Conservation (phyloP, 2,797 vertebrate species). For the Ctenopoma kingsleyae region DNA sequence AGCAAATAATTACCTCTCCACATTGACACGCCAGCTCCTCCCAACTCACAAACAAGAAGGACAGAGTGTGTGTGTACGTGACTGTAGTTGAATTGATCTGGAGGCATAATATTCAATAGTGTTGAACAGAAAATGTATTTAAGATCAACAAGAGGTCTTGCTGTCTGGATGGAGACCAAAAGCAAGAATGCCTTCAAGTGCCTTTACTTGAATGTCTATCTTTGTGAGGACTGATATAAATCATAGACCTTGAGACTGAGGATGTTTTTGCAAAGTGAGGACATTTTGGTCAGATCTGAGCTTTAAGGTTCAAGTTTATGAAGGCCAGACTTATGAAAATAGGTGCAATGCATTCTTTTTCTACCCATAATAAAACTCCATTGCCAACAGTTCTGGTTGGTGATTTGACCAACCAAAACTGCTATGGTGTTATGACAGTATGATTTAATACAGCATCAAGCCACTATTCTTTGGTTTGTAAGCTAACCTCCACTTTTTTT, state of each 20-base stretch:
- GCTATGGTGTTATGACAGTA: too few species aligned
- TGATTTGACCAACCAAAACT: too few species aligned
- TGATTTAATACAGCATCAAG: too few species aligned
- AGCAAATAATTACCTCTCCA: conserved; percentile 82
- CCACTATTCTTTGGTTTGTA: too few species aligned
- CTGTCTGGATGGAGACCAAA: neutral
- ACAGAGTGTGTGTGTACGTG: conserved; percentile 1
- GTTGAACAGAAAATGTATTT: conserved; percentile 46
- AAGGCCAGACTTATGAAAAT: too few species aligned
- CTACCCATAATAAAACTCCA: too few species aligned
- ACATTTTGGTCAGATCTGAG: neutral
- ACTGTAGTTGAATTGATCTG: conserved; percentile 48
- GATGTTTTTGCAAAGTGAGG: neutral
- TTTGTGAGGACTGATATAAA: conserved; percentile 9
- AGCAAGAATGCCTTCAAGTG: neutral
- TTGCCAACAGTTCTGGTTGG: too few species aligned
- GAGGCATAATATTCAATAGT: conserved; percentile 37
- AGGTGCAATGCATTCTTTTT: too few species aligned
- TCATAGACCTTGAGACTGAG: neutral
- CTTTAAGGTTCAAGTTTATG: too few species aligned
- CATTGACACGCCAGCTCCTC: conserved; percentile 43
- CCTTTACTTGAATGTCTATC: neutral
- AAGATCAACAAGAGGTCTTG: neutral
- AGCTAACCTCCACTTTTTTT: neutral
- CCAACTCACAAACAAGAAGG: conserved; percentile 29